A percentile compares a stretch with the other conserved stretches of the same genome.
Evolutionary conservation across 2,113 vertebrate genomes (phyloP).

Genomic region (Oncorhynchus keta): DNA sequence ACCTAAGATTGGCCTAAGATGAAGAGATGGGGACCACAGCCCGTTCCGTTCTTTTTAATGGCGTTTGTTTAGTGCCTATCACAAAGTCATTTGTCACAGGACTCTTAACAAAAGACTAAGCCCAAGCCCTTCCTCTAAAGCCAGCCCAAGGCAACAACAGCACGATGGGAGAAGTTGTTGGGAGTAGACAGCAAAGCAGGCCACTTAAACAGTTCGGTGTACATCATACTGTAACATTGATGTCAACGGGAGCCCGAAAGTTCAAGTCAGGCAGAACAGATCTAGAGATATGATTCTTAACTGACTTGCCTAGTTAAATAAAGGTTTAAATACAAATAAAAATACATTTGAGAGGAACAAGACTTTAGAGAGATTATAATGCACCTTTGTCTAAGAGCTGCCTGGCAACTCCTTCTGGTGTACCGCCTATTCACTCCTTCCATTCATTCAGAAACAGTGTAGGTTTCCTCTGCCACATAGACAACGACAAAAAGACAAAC

Average conservation of each 20-base stretch:
- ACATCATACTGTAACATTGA: too few species aligned
- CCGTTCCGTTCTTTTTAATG: constrained; percentile 30
- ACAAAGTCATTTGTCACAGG: constrained; percentile 41
- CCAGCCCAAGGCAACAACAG: constrained; percentile 19
- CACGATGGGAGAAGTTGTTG: constrained; percentile 1
- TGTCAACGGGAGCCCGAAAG: too few species aligned
- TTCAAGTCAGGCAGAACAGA: too few species aligned
- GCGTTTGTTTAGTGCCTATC: constrained; percentile 38
- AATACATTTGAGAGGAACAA: too few species aligned
- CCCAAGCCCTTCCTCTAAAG: constrained; percentile 16
- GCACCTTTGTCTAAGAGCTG: neutral
- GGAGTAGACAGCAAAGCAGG: neutral
- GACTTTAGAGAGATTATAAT: too few species aligned
- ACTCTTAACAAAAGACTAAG: constrained; percentile 12
- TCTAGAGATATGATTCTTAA: too few species aligned
- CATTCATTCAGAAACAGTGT: neutral
- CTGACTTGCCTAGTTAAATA: too few species aligned
- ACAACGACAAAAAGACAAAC: neutral
- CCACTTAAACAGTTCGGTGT: too few species aligned
- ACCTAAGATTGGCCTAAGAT: neutral
- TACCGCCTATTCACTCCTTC: neutral
- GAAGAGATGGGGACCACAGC: constrained; percentile 25
- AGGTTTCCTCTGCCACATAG: neutral
- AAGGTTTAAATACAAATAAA: too few species aligned
- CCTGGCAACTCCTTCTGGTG: neutral